Conservation (phyloP, 2,113 vertebrate species). For the Pygoscelis adeliae region DNA sequence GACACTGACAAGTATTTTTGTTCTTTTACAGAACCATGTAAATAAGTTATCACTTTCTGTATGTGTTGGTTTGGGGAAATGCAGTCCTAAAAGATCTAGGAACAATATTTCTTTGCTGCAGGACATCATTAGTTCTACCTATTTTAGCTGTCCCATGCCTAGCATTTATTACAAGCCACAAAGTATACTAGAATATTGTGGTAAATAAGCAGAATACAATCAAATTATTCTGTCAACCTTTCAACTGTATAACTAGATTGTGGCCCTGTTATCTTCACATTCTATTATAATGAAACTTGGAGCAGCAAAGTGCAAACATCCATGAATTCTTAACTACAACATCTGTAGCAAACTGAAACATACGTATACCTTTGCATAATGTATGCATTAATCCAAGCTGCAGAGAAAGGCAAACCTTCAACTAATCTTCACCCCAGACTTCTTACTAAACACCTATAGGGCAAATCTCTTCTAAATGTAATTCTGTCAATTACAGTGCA, state of each 20-base stretch:
- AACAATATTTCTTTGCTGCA: neutral
- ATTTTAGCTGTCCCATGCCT: neutral
- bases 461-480: conserved; percentile 24
- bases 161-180: neutral
- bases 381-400: neutral
- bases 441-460: conserved; percentile 2
- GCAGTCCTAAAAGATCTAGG: neutral
- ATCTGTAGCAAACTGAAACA: conserved; percentile 13
- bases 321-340: neutral
- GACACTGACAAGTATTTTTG: neutral
- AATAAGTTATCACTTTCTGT: neutral
- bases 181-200: neutral
- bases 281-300: conserved; percentile 19
- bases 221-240: conserved; percentile 25
- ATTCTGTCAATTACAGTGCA: conserved; percentile 38
- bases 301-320: neutral
- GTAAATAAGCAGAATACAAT: conserved; percentile 39
- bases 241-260: conserved; percentile 18
- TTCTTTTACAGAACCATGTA: neutral
- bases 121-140: neutral
- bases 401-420: neutral
- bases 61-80: neutral
- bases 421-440: neutral
- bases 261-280: neutral
- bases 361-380: conserved; percentile 26